A percentile compares a stretch with the other conserved stretches of the same genome.
Conservation (phyloP, 2,113 vertebrate species). For the Melanocharis versteri region DNA sequence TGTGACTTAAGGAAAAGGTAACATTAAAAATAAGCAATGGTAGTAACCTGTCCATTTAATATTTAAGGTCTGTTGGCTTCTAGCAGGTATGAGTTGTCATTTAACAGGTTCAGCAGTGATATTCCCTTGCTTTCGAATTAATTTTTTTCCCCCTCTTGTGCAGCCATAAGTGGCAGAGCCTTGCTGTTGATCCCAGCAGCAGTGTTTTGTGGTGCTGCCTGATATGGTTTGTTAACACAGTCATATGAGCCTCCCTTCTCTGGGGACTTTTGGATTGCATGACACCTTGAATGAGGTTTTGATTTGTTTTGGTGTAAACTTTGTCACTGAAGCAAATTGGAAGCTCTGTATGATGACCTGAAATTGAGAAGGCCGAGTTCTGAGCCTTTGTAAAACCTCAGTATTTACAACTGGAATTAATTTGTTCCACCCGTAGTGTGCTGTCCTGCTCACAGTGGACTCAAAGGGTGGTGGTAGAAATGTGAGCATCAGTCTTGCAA, state of each 20-base stretch:
- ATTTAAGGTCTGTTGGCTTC: not conserved
- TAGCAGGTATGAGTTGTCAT: not conserved
- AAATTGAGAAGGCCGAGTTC: not conserved
- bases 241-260: not conserved
- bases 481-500: not conserved
- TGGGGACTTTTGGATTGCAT: not conserved
- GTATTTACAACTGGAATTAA: not conserved
- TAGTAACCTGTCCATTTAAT: not conserved
- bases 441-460: not conserved
- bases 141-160: not conserved
- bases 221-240: not conserved
- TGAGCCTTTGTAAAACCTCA: not conserved
- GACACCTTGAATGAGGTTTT: not conserved
- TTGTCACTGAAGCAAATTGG: not conserved
- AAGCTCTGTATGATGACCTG: not conserved
- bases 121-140: not conserved
- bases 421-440: not conserved
- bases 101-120: not conserved
- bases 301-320: not conserved
- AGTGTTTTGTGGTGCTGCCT: not conserved
- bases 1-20: not conserved
- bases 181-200: not conserved
- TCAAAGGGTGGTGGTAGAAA: not conserved
- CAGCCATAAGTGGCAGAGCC: not conserved
- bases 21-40: not conserved